Percentiles rank a stretch among this genome's conserved stretches.
These are phyloP conservation scores for Aplysia californica DNA, from an alignment of 1,140 invertebrate species.

Conservation along the genomic window DNA sequence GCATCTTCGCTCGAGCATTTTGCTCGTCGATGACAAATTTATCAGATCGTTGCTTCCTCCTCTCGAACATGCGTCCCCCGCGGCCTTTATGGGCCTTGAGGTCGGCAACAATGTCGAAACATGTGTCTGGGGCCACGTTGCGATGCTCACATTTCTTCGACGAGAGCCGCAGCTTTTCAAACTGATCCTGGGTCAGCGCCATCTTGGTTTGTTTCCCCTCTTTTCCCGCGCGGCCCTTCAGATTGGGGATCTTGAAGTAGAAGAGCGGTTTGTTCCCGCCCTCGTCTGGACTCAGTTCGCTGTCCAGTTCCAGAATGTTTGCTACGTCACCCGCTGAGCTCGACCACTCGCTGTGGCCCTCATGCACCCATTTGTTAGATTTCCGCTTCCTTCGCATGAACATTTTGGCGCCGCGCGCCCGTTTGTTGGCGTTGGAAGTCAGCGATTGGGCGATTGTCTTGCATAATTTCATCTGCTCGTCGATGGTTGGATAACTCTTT, in stretches of 20 bases:
- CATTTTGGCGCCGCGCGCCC: conserved; percentile 94
- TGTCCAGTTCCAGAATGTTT: conserved; percentile 47
- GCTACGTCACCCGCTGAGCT: conserved; percentile 42
- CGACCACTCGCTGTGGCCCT: conserved; percentile 78
- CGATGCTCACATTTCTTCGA: conserved; percentile 46
- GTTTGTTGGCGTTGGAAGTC: conserved; percentile 89
- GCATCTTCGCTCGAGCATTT: conserved; percentile 51
- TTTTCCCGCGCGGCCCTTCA: conserved; percentile 41
- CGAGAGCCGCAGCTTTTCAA: conserved; percentile 45
- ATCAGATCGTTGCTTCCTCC: conserved; percentile 85
- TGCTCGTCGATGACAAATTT: conserved; percentile 88
- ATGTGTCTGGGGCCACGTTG: conserved; percentile 44
- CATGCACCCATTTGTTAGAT: conserved; percentile 94
- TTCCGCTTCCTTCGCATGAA: conserved; percentile 93
- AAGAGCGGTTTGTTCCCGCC: conserved; percentile 48
- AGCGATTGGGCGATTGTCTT: conserved; percentile 91
- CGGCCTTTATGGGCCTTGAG: conserved; percentile 52
- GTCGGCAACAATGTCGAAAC: conserved; percentile 50
- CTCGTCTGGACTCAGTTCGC: conserved; percentile 41
- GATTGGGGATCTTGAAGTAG: conserved; percentile 49
- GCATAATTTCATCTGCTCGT: conserved; percentile 93
- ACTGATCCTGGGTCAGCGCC: conserved; percentile 50
- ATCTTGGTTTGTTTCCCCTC: conserved; percentile 43
- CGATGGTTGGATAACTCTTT: conserved; percentile 89
- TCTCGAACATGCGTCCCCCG: conserved; percentile 87